These are phyloP conservation scores for Ceratotherium simum DNA, from an alignment of 2,113 vertebrate genomes.

Conservation along the genomic window DNA sequence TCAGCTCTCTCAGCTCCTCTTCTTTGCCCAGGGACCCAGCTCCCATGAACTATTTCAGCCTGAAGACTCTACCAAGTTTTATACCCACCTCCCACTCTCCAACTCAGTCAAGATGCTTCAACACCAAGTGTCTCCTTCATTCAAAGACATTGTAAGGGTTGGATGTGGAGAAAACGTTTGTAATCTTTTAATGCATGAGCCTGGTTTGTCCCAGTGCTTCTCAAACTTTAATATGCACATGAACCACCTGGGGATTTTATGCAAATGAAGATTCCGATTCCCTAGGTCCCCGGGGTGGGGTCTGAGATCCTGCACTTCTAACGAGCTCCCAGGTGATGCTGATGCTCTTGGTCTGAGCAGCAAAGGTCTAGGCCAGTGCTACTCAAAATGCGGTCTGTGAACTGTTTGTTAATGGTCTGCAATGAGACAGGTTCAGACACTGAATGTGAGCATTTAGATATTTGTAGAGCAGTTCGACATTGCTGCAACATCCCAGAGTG, in stretches of 20 bases:
- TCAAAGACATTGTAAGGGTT: not conserved
- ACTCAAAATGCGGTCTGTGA: not conserved
- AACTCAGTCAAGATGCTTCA: not conserved
- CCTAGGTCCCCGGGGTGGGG: not conserved
- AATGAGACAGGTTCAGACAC: not conserved
- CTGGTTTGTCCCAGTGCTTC: not conserved
- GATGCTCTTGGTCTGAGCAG: not conserved
- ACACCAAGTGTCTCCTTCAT: not conserved
- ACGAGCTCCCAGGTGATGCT: not conserved
- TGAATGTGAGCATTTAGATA: not conserved
- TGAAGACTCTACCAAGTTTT: not conserved
- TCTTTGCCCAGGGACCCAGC: not conserved
- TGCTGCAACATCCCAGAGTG: accelerated
- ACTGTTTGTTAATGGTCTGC: not conserved
- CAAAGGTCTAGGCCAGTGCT: not conserved
- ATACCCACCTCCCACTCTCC: not conserved
- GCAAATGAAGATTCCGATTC: not conserved
- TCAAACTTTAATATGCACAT: not conserved
- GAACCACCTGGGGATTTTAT: not conserved
- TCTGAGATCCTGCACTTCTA: not conserved
- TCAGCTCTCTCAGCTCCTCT: not conserved
- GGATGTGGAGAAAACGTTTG: not conserved
- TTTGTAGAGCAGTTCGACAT: not conserved
- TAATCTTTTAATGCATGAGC: not conserved
- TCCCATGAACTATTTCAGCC: not conserved